phyloP scores from a whole-genome alignment of 2,113 vertebrate genomes.

The Microtus oregoni region DNA sequence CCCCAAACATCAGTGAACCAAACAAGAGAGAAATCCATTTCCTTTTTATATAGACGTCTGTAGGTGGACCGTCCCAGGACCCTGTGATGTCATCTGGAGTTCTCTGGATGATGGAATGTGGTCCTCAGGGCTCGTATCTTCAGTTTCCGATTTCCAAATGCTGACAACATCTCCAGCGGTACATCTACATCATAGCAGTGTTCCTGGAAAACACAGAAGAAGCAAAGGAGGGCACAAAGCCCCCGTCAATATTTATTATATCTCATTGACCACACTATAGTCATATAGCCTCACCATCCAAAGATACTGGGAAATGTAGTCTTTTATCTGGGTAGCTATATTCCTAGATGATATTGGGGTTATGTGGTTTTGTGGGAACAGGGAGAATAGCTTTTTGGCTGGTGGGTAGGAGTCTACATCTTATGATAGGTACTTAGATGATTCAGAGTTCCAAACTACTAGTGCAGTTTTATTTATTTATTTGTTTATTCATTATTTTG shows the following conservation, averaged over 20 bases:
- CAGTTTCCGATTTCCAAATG: background rate
- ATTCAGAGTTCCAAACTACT: slow-evolving; percentile 29
- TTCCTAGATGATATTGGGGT: slow-evolving; percentile 31
- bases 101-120: background rate
- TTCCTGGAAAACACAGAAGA: slow-evolving; percentile 8
- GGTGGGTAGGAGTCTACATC: background rate
- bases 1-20: background rate
- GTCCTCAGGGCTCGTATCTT: background rate
- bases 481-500: slow-evolving; percentile 43
- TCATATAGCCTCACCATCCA: slow-evolving; percentile 4
- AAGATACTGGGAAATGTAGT: slow-evolving; percentile 15
- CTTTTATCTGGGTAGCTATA: background rate
- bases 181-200: background rate
- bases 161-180: background rate
- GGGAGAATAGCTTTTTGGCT: slow-evolving; percentile 26
- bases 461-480: slow-evolving; percentile 22
- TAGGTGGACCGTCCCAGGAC: background rate
- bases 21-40: background rate
- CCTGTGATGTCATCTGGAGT: background rate
- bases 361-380: background rate
- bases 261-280: background rate
- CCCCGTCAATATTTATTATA: background rate
- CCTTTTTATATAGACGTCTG: background rate
- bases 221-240: background rate
- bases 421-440: slow-evolving; percentile 25